Percentiles rank a stretch among this genome's conserved stretches.
Evolutionary conservation across 2,113 vertebrate genomes (phyloP).

Genomic region (Albula glossodonta): DNA sequence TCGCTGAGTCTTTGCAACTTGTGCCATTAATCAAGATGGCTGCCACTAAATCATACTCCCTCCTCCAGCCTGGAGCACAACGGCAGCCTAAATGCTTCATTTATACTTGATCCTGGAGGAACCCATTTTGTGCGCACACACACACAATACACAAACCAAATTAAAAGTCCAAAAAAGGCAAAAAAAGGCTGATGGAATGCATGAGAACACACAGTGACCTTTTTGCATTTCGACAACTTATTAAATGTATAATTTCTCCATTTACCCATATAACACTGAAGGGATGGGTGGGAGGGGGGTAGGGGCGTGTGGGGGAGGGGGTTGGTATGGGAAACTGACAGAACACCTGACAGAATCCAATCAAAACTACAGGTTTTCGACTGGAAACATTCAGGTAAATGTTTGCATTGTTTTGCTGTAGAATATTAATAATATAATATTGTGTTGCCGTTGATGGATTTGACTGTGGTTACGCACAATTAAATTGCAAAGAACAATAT

Average conservation of each 20-base stretch:
- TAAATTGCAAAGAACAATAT: no score
- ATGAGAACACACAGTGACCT: slow-evolving; percentile 4
- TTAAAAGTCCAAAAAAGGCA: not conserved
- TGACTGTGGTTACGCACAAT: no score
- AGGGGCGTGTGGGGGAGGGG: no score
- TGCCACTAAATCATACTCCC: not conserved
- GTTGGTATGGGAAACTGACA: not conserved
- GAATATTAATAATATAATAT: no score
- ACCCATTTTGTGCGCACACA: not conserved
- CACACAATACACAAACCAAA: not conserved
- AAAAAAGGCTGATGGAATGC: not conserved
- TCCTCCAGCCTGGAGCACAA: not conserved
- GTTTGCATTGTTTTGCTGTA: no score
- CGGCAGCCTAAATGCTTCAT: not conserved
- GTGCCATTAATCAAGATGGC: not conserved
- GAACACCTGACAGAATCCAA: not conserved
- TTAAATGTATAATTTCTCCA: not conserved
- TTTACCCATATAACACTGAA: not conserved
- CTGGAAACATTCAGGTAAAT: not conserved
- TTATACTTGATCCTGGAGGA: not conserved
- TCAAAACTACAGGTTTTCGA: not conserved
- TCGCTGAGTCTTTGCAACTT: not conserved
- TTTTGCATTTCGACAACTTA: slow-evolving; percentile 1
- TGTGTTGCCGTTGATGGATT: no score
- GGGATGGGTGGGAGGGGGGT: no score